phyloP scores from a whole-genome alignment of 2,113 vertebrate genomes.

The Oxygymnocypris stewartii region DNA sequence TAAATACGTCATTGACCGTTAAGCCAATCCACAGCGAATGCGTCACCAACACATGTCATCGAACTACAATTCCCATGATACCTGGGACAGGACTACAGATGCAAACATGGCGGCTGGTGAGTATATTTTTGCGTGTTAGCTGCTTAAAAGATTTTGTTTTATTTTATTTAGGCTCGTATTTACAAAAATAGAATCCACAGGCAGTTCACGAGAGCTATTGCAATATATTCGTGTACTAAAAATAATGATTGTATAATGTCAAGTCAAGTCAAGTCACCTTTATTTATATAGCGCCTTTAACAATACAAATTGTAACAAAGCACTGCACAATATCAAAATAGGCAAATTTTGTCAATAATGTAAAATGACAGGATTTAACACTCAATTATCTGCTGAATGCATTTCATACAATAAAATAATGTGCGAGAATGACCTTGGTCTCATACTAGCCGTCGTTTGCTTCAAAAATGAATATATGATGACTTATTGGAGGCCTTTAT shows the following conservation, averaged over 20 bases:
- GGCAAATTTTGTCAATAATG: too few species aligned
- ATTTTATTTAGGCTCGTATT: neutral
- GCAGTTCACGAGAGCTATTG: neutral
- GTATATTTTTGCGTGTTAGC: neutral
- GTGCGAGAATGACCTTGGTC: constrained; percentile 49
- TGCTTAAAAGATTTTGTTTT: neutral
- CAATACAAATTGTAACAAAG: too few species aligned
- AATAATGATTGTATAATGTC: neutral
- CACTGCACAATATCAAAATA: too few species aligned
- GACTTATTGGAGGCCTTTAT: neutral
- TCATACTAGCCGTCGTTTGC: neutral
- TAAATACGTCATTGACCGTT: neutral
- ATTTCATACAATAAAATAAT: too few species aligned
- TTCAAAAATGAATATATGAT: neutral
- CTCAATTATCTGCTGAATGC: too few species aligned
- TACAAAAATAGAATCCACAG: neutral
- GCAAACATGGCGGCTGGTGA: constrained; percentile 71
- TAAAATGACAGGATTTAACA: too few species aligned
- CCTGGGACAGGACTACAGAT: constrained; percentile 46
- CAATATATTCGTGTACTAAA: neutral
- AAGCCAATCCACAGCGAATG: neutral
- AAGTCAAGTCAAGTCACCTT: too few species aligned
- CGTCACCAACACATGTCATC: too few species aligned
- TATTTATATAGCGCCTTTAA: too few species aligned
- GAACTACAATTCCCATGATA: constrained; percentile 69